Evolutionary conservation across 2,888 invertebrate species (phyloP), one percentile per base, ranked within the genome.

Genomic region (Fissipunctia ypsillon): DNA sequence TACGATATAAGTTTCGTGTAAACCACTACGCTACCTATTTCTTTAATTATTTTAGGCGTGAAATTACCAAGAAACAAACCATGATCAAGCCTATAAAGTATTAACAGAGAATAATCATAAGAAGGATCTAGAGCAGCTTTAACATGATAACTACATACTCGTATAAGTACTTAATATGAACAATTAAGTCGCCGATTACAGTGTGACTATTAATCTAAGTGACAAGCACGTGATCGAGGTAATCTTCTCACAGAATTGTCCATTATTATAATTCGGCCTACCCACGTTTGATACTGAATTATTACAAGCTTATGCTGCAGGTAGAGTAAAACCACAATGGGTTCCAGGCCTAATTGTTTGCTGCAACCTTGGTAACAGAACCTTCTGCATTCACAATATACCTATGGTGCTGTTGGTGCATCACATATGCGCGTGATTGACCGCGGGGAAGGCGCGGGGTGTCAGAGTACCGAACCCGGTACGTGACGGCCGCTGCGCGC

Each of bases 101-200:
- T 9, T 38, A 38, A 38, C 38, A 60, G 9, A 43, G 14, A 67
- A 31, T 25, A 56, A 48, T 31, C 31, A 38, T 45, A 19, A 67
- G 12, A 48, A 48, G 9, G 2, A 48, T 56, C 22, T 4, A 41
- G 43, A 35, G 1, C 9, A 69, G 22, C 45, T 69, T 69, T 35
- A 57, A 35, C 48, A 35, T 22, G 31, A 35, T 35, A 74, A 50
- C 25, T 57, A 56, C 38, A 67, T 56, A 25, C 56, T 69, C 12
- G 25, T 57, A 25, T 78, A 52, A 38, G 43, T 78, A 78, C 57
- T 28, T 73, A n/a, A 73, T 54, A 54, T 31, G 68, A 77, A 67
- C 74, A 57, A 80, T 80, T 50, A 80, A 63, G 57, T 73, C 63
- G 5, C 65, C 70, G 77, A 80, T 83, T 65, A 72, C 50, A 43